Evolutionary conservation across 2,888 invertebrate species (phyloP), one percentile per base, ranked within the genome.

Genomic region (Uropetala carovei): DNA sequence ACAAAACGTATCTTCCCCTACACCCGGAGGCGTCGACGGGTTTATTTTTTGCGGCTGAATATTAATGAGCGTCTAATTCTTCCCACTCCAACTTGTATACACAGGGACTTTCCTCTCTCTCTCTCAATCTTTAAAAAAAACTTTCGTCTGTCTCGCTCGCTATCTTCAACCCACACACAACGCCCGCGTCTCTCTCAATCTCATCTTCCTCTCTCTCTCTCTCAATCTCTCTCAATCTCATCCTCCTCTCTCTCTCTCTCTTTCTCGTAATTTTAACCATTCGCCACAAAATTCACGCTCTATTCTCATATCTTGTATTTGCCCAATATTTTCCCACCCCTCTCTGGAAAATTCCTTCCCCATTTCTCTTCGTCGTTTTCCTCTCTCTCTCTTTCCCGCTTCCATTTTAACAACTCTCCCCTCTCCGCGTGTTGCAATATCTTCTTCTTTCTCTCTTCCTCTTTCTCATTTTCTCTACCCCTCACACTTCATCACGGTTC

Each of bases 31-130:
- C 75, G 75, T 75, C 75, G 75, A 13, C 13, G 43, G 43, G 75
- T 75, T 27, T 75, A 75, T 75, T 75, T 75, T 75, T 75, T 22
- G 22, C 22, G 22, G 75, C 27, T 22, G 75, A 75, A 75, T 75
- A 75, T 75, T 75, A 75, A 75, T 75, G 75, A 75, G 27, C 27
- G 75, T 22, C 27, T 75, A 75, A 75, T 75, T 75, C 75, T 22
- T 75, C 27, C 75, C 68, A n/a, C 68, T 68, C n/a, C n/a, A n/a
- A n/a, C 64, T 75, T 75, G 75, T 75, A 75, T 75, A 75, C 75
- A 75, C 27, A 43, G 43, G 43, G 22, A 22, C 75, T 5, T 22
- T 22, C 75, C 27, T 27, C 75, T 75, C 75, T 18, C 22, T 13
- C 22, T 75, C 75, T 75, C n/a, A n/a, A n/a, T n/a, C n/a, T 75